Evolutionary conservation across 2,888 invertebrate species (phyloP).

Genomic region (Eristalinus sepulchralis): DNA sequence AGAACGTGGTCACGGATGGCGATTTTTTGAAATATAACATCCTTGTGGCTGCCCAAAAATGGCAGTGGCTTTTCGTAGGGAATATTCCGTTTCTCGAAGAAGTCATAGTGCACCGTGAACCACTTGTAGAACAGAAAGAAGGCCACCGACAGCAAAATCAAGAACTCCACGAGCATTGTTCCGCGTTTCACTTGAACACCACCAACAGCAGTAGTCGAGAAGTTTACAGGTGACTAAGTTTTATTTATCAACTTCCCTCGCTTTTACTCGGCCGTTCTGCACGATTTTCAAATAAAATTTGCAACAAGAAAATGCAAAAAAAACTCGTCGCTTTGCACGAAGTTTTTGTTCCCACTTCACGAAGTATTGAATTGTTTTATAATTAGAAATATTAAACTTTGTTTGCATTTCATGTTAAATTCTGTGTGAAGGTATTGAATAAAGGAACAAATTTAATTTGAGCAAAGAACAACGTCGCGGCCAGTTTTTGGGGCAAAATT

Average conservation of each 20-base stretch:
- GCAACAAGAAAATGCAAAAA: too few species aligned
- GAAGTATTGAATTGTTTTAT: not conserved
- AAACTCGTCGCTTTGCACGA: not conserved
- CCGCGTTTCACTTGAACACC: not conserved
- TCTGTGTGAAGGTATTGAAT: too few species aligned
- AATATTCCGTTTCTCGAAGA: slow-evolving; percentile 74
- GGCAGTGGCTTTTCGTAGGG: slow-evolving; percentile 68
- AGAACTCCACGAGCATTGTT: slow-evolving; percentile 34
- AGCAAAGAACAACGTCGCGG: too few species aligned
- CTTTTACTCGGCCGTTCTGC: not conserved
- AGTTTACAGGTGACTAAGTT: not conserved
- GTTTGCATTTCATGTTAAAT: too few species aligned
- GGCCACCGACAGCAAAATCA: slow-evolving; percentile 18
- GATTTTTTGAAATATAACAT: slow-evolving; percentile 78
- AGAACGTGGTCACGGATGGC: slow-evolving; percentile 82
- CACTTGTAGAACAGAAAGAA: slow-evolving; percentile 73
- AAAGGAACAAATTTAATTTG: too few species aligned
- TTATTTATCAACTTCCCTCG: not conserved
- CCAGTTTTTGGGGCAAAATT: too few species aligned
- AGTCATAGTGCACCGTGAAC: slow-evolving; percentile 73
- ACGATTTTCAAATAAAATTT: not conserved
- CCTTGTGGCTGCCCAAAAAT: slow-evolving; percentile 74
- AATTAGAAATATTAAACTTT: not conserved
- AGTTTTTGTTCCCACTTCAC: too few species aligned
- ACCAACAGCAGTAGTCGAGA: not conserved